These are phyloP conservation scores for Melitaea athalia DNA, from an alignment of 2,888 invertebrate genomes.

Conservation along the genomic window DNA sequence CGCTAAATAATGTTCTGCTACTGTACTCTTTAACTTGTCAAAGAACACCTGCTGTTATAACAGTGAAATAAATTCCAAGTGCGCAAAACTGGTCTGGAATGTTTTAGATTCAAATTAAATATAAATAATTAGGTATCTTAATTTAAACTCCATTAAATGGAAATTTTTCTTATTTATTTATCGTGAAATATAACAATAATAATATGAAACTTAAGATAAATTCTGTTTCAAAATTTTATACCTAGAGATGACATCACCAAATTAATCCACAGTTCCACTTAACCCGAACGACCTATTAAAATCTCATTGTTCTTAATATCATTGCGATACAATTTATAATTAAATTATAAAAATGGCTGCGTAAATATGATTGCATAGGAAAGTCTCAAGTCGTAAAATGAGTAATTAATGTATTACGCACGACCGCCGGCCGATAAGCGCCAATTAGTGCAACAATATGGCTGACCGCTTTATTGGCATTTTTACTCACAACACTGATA, in stretches of 20 bases:
- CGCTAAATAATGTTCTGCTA: conserved; percentile 32
- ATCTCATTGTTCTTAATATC: conserved; percentile 24
- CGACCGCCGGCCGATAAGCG: conserved; percentile 65
- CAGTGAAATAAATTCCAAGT: conserved; percentile 22
- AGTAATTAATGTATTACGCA: conserved; percentile 70
- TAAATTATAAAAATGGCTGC: conserved; percentile 37
- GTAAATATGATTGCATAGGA: conserved; percentile 55
- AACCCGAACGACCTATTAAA: conserved; percentile 9
- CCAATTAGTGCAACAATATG: conserved; percentile 67
- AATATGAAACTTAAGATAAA: not conserved
- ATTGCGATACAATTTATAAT: conserved; percentile 24
- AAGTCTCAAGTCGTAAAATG: conserved; percentile 59
- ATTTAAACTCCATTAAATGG: not conserved
- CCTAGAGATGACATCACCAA: not conserved
- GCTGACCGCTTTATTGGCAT: conserved; percentile 29
- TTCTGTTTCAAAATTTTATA: conserved; percentile 34
- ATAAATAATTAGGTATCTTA: not conserved
- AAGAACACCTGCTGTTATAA: conserved; percentile 24
- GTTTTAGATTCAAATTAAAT: not conserved
- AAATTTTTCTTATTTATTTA: not conserved
- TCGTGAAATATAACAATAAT: not conserved
- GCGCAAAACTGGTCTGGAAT: conserved; percentile 14
- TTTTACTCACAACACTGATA: conserved; percentile 20
- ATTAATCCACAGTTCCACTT: conserved; percentile 15
- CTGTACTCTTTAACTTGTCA: conserved; percentile 22